These are phyloP conservation scores for Phataginus tricuspis DNA, from an alignment of 2,797 vertebrate species.

Conservation along the genomic window DNA sequence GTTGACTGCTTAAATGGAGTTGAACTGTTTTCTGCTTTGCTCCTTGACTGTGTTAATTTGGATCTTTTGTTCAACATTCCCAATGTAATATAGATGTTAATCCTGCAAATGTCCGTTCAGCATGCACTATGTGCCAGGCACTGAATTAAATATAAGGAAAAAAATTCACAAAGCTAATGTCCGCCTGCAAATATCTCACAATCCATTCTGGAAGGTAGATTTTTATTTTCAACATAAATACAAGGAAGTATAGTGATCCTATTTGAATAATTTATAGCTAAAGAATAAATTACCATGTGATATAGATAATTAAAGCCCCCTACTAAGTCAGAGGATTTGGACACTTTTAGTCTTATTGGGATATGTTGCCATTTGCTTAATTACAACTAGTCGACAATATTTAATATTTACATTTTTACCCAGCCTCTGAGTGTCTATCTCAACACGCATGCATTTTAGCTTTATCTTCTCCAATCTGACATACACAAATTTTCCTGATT, in stretches of 20 bases:
- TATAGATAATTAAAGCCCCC: background rate
- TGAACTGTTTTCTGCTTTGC: background rate
- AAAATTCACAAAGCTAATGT: background rate
- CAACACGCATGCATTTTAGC: background rate
- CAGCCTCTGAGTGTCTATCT: background rate
- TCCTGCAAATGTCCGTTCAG: background rate
- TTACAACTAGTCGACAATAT: background rate
- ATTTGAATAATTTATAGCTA: slow-evolving; percentile 48
- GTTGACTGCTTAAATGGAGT: background rate
- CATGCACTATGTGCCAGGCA: background rate
- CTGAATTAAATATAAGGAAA: slow-evolving; percentile 3
- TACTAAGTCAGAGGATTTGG: background rate
- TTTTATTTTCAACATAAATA: background rate
- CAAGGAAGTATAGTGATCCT: background rate
- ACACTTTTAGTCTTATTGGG: background rate
- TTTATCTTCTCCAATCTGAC: background rate
- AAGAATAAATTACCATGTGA: background rate
- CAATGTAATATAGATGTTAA: background rate
- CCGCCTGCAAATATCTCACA: background rate
- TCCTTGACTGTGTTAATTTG: background rate
- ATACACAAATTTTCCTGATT: background rate
- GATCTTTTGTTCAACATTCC: background rate
- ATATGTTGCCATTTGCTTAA: slow-evolving; percentile 12
- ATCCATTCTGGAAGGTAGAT: background rate
- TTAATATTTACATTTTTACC: background rate